phyloP scores from a whole-genome alignment of 2,797 vertebrate genomes.

The Microchirus variegatus region DNA sequence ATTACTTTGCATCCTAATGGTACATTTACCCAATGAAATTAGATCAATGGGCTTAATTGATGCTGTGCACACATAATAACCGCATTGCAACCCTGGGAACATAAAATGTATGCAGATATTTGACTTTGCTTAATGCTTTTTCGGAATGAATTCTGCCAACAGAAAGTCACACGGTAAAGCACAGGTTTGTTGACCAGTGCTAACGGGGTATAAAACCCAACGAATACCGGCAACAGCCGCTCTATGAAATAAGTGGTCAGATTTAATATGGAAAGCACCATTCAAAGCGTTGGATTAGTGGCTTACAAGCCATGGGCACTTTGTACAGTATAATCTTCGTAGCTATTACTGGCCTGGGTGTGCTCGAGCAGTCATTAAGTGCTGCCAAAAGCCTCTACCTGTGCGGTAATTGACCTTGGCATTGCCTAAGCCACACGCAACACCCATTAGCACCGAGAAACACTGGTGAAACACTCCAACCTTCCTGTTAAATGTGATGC shows the following conservation, averaged over 20 bases:
- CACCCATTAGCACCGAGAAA: slow-evolving; percentile 59
- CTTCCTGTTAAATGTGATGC: slow-evolving; percentile 10
- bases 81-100: no score
- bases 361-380: slow-evolving; percentile 75
- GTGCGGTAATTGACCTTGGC: slow-evolving; percentile 79
- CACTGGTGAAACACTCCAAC: slow-evolving; percentile 43
- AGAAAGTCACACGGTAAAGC: no score
- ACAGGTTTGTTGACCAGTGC: neutral
- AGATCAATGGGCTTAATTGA: no score
- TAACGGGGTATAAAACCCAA: slow-evolving; percentile 7
- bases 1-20: no score
- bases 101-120: no score
- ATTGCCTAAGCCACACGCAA: slow-evolving; percentile 62
- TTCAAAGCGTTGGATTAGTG: slow-evolving; percentile 71
- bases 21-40: no score
- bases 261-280: slow-evolving; percentile 63
- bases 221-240: slow-evolving; percentile 25
- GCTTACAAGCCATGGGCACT: slow-evolving; percentile 66
- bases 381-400: slow-evolving; percentile 77
- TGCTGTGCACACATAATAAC: no score
- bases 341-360: slow-evolving; percentile 73
- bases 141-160: no score
- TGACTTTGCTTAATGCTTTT: no score
- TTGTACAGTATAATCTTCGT: slow-evolving; percentile 70
- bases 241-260: slow-evolving; percentile 62